Base-by-base conservation (phyloP, 2,113 vertebrate species). In the Poecile atricapillus region DNA sequence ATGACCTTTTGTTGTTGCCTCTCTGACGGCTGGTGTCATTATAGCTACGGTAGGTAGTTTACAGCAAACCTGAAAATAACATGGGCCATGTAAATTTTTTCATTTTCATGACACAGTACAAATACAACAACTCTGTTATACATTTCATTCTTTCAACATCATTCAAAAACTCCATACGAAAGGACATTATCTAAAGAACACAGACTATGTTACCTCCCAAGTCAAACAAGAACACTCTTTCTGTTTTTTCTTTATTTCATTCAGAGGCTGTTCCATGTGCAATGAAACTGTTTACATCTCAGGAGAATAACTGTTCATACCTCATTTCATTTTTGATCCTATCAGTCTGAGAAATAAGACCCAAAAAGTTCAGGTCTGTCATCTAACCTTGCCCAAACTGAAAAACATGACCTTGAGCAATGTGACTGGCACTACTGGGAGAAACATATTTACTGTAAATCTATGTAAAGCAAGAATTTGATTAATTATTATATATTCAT, bases 1-100 rank as follows among this genome's bases (percentile, higher is more conserved):
- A 91, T 97, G 97, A 96, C 97, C 97, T 97, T 99, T 98, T 96
- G 98, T 97, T 90, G 98, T 94, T 97, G 97, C 96, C 97, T 99
- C 98, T 95, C 98, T 98, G 93, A 99, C 97, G 86, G 98, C 98
- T 95, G 98, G 98, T 97, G 98, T 98, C 99, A 99, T 99, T 97
- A 97, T 98, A 98, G 95, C 96, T 98, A 94, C 13, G 84, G 94
- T 79, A 97, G 96, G 93, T 89, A 97, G 97, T 96, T 94, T 97
- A 96, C 92, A 95, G 97, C 95, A 97, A 97, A 97, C 97, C 98
- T 98, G 97, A 91, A 97, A 98, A 97, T 62, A 98, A 97, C 91
- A 96, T 13, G 94, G 94, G 95, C 96, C 95, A 87, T 59, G 97
- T 96, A 96, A 97, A 97, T 89, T 85, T 96, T 94, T 84, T 97